phyloP scores from a whole-genome alignment of 2,888 invertebrate genomes.

The Leptodirus hochenwartii region DNA sequence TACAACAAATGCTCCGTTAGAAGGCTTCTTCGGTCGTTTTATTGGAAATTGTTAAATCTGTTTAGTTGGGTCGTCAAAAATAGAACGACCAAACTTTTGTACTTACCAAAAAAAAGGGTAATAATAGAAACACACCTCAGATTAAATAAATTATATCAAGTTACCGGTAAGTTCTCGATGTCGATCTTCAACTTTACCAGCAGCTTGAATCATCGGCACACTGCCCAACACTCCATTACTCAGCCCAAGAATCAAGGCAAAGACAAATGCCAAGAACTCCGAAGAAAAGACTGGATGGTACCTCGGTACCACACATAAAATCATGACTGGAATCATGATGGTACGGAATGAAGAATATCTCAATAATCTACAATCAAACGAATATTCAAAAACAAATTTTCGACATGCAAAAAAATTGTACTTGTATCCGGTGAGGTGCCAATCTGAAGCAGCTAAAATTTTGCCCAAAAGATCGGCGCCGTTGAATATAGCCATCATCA shows the following conservation, averaged over 20 bases:
- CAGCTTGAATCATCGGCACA: constrained; percentile 83
- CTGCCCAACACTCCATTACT: constrained; percentile 81
- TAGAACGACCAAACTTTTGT: no score
- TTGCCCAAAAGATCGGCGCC: constrained; percentile 69
- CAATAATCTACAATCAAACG: no score
- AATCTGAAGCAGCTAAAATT: constrained; percentile 62
- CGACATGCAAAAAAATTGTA: no score
- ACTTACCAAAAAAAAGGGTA: no score
- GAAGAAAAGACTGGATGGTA: constrained; percentile 51
- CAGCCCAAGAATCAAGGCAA: constrained; percentile 54
- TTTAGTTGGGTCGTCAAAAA: no score
- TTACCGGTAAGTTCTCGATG: constrained; percentile 73
- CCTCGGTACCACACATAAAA: constrained; percentile 68
- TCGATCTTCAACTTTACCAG: constrained; percentile 68
- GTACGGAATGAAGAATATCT: constrained; percentile 48
- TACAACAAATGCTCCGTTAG: background rate
- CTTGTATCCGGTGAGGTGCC: constrained; percentile 68
- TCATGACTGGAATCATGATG: constrained; percentile 59
- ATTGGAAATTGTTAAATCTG: no score
- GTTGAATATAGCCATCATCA: constrained; percentile 80
- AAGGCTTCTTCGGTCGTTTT: no score
- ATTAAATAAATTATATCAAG: constrained; percentile 4
- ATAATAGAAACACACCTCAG: no score
- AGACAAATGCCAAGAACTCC: constrained; percentile 46
- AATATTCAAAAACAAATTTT: no score